Evolutionary conservation across 2,888 invertebrate species (phyloP), one percentile per base, ranked within the genome.

Genomic region (Iselma pallidipennis): DNA sequence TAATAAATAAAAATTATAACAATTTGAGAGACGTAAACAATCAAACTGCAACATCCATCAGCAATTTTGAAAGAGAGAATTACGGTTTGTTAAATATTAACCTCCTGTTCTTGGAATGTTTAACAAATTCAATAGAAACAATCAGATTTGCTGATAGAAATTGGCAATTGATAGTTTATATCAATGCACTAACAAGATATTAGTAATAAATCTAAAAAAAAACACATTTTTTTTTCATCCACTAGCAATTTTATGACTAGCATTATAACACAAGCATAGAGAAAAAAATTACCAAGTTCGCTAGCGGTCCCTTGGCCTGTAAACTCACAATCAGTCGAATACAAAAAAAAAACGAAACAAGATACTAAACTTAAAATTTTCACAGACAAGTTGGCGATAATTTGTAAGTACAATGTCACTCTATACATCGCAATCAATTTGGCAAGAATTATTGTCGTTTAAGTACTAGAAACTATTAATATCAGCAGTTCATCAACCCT

Each of bases 191-290:
- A 63, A 63, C 51, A 59, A 59, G 25, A 26, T 52, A 58, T 62
- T 62, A 62, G 61, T 62, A 60, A 54, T 59, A 31, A 37, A 21
- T 26, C 51, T 58, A 62, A 2, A 53, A 29, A 45, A 50, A 51
- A 28, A 51, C 21, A 37, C 42, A 37, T 14, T 37, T 16, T 14
- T n/a, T 37, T 37, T 25, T 60, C 57, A 59, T 61, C 64, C 63
- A 69, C 71, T 69, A 70, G 62, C 63, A 65, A 60, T 66, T 42
- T 66, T 66, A 63, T 72, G 72, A 72, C 72, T 72, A 72, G 72
- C 69, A 70, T 67, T 65, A 59, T 65, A 71, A 72, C 68, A 68
- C 69, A 72, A 72, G 69, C 68, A 66, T 59, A 65, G 48, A 67
- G 55, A 58, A 59, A 57, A 51, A 37, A 60, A 56, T 45, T 26